Evolutionary conservation across 2,888 invertebrate genomes (phyloP).

Genomic region (Drosophila nr. fundita): DNA sequence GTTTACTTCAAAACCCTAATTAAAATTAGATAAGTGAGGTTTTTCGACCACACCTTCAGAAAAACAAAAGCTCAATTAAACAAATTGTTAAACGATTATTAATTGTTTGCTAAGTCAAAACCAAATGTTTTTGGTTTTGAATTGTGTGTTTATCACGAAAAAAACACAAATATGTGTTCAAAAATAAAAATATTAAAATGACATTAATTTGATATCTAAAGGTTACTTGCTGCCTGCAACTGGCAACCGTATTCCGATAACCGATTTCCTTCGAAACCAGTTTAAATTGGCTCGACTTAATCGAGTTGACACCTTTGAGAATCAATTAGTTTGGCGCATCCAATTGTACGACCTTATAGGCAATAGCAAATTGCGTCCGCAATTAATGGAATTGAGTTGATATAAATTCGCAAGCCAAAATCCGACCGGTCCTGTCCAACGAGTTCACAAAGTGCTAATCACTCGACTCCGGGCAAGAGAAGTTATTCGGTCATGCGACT

Average conservation of each 20-base stretch:
- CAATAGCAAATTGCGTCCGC: conserved; percentile 60
- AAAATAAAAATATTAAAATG: neutral
- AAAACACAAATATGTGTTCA: neutral
- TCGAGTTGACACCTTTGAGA: conserved; percentile 58
- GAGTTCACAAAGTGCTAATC: conserved; percentile 44
- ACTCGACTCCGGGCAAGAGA: conserved; percentile 20
- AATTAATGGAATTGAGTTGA: conserved; percentile 58
- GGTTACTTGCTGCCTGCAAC: conserved; percentile 10
- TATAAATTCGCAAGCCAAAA: conserved; percentile 46
- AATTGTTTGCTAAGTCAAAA: neutral
- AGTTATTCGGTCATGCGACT: conserved; percentile 52
- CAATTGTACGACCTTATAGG: conserved; percentile 42
- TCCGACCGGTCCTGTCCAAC: conserved; percentile 49
- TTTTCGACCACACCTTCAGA: neutral
- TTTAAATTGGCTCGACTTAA: conserved; percentile 21
- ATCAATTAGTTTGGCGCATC: conserved; percentile 72
- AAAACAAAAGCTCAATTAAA: neutral
- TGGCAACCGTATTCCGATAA: conserved; percentile 1
- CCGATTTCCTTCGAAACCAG: conserved; percentile 51
- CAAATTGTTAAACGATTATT: neutral
- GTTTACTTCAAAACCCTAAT: too few relatives aligned
- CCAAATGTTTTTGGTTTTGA: neutral
- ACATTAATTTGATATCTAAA: conserved; percentile 1
- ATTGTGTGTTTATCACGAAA: neutral
- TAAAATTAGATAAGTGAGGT: neutral